Percentiles rank a stretch among this genome's conserved stretches.
Evolutionary conservation across 2,888 invertebrate species (phyloP).

Genomic region (Micoletzkya japonica): DNA sequence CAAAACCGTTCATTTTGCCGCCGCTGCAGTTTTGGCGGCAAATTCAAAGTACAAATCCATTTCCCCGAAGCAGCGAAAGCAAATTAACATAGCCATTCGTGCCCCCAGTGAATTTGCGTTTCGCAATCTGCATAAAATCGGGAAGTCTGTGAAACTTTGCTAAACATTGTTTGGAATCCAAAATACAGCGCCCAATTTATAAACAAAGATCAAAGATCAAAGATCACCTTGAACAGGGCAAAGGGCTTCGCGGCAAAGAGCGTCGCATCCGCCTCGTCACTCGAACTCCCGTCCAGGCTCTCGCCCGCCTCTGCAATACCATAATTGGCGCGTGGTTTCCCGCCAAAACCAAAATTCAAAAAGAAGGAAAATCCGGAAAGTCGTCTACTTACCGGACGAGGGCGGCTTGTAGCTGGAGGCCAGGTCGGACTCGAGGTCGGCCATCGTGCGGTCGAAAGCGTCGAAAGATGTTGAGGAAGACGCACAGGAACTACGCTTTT

Average conservation of each 20-base stretch:
- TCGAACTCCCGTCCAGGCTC: constrained; percentile 16
- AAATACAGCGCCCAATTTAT: too few relatives aligned
- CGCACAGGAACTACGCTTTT: constrained; percentile 33
- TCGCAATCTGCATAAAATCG: neutral
- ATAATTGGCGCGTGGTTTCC: neutral
- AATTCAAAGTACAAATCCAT: constrained; percentile 3
- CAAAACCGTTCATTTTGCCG: too few relatives aligned
- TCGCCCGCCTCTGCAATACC: constrained; percentile 22
- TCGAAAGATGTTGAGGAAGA: constrained; percentile 29
- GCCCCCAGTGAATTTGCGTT: too few relatives aligned
- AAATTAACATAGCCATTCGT: too few relatives aligned
- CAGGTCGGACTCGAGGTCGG: constrained; percentile 35
- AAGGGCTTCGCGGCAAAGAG: constrained; percentile 54
- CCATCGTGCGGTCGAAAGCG: constrained; percentile 35
- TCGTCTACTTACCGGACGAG: constrained; percentile 22
- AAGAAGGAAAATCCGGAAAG: too few relatives aligned
- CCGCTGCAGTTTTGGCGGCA: too few relatives aligned
- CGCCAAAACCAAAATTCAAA: neutral
- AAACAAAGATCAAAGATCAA: too few relatives aligned
- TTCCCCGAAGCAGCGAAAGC: too few relatives aligned
- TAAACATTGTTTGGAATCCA: too few relatives aligned
- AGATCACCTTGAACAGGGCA: constrained; percentile 38
- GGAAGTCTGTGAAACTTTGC: neutral
- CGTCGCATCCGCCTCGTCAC: constrained; percentile 29
- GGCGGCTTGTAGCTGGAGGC: constrained; percentile 24